phyloP scores from a whole-genome alignment of 2,888 invertebrate genomes.

The Apoda limacodes region DNA sequence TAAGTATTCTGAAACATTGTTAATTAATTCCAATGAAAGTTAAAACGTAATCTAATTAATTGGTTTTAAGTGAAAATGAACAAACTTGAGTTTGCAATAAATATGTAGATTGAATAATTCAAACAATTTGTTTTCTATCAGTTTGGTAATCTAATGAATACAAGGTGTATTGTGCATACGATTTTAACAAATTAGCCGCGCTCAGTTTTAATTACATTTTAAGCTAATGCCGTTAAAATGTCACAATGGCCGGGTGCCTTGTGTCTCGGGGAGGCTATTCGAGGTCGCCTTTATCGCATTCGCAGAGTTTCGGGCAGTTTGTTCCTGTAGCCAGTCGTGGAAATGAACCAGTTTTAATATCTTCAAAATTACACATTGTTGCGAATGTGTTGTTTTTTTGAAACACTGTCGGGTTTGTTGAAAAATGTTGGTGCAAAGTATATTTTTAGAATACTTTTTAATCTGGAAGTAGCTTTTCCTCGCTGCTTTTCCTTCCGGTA shows the following conservation, averaged over 20 bases:
- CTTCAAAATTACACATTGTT: conserved; percentile 47
- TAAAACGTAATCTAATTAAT: too few relatives aligned
- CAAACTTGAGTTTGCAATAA: too few relatives aligned
- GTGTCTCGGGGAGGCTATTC: conserved; percentile 25
- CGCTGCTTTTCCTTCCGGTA: too few relatives aligned
- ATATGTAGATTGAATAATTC: too few relatives aligned
- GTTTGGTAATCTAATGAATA: too few relatives aligned
- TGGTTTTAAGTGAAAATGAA: too few relatives aligned
- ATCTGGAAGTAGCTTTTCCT: conserved; percentile 4
- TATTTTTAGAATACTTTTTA: conserved; percentile 6
- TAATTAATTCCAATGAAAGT: too few relatives aligned
- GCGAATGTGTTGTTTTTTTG: conserved; percentile 25
- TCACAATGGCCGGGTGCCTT: conserved; percentile 21
- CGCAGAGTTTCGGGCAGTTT: conserved; percentile 38
- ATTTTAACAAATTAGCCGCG: conserved; percentile 13
- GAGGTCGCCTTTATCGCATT: conserved; percentile 36
- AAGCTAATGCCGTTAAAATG: conserved; percentile 24
- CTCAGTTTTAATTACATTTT: conserved; percentile 27
- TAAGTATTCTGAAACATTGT: too few relatives aligned
- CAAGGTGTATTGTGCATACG: too few relatives aligned
- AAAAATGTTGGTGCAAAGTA: conserved; percentile 4
- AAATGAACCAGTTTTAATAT: conserved; percentile 38
- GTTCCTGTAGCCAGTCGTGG: conserved; percentile 32
- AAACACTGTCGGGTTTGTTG: conserved; percentile 13
- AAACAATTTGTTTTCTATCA: too few relatives aligned